Conservation (phyloP, 2,113 vertebrate genomes). For the Chlamydotis undulata region DNA sequence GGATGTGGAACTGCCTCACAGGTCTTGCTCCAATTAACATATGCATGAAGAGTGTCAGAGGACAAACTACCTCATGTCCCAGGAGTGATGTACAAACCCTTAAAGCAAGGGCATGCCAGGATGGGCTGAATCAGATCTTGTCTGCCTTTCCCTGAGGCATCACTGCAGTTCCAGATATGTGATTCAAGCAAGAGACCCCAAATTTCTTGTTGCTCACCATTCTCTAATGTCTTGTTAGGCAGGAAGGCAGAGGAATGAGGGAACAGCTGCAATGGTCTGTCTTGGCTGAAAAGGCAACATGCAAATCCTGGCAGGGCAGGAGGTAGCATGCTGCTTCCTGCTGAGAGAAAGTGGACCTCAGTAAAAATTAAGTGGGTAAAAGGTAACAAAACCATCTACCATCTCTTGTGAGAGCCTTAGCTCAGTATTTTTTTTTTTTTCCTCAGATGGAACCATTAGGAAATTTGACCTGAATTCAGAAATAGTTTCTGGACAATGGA, state of each 20-base stretch:
- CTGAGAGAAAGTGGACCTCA: background rate
- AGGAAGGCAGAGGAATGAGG: background rate
- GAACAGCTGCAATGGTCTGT: background rate
- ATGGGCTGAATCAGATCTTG: background rate
- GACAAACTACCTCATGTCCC: background rate
- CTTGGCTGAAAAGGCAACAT: background rate
- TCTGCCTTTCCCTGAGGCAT: background rate
- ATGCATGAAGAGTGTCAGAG: background rate
- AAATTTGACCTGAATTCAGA: constrained; percentile 45
- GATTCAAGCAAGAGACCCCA: background rate
- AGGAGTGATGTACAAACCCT: background rate
- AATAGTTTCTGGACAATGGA: background rate
- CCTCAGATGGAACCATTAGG: background rate
- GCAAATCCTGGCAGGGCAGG: background rate
- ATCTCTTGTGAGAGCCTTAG: background rate
- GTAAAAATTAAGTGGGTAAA: background rate
- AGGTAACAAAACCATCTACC: background rate
- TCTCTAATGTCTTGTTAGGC: background rate
- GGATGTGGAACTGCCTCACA: background rate
- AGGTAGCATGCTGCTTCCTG: background rate
- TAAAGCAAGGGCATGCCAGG: background rate
- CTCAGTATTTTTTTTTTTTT: background rate
- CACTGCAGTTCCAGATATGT: rapidly evolving
- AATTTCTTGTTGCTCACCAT: background rate
- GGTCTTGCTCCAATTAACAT: background rate